phyloP scores from a whole-genome alignment of 2,888 invertebrate species.

The Nebria brevicollis region DNA sequence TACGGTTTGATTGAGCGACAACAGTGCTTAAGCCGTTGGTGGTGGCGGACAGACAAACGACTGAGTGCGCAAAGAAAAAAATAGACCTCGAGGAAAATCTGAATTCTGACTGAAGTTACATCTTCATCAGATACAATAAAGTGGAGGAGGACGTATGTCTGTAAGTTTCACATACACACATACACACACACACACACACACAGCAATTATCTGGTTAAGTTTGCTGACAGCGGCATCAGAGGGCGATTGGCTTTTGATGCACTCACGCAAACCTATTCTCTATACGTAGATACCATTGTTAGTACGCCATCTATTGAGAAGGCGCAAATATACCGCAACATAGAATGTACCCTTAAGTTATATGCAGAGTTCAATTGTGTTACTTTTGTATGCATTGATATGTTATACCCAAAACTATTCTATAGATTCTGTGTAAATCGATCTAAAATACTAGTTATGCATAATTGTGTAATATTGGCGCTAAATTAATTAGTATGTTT shows the following conservation, averaged over 20 bases:
- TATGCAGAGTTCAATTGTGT: too few relatives aligned
- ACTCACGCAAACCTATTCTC: background rate
- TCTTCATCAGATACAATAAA: background rate
- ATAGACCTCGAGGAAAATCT: background rate
- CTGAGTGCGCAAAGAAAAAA: background rate
- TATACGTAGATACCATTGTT: background rate
- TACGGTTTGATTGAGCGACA: background rate
- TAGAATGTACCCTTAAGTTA: too few relatives aligned
- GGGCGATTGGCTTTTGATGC: background rate
- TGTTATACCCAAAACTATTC: too few relatives aligned
- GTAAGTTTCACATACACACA: background rate
- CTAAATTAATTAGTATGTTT: too few relatives aligned
- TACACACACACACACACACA: background rate
- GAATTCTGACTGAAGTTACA: background rate
- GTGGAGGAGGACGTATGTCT: background rate
- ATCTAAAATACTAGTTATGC: too few relatives aligned
- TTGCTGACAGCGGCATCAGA: background rate
- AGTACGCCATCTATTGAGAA: background rate
- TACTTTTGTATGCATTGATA: too few relatives aligned
- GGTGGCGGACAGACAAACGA: background rate
- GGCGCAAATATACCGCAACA: background rate
- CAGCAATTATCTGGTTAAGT: background rate
- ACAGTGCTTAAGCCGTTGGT: background rate
- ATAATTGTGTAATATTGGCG: too few relatives aligned
- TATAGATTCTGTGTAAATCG: too few relatives aligned